These are phyloP conservation scores for Theonella swinhoei DNA, from an alignment of 37 sponge, comb jelly and placozoan species.

Conservation along the genomic window DNA sequence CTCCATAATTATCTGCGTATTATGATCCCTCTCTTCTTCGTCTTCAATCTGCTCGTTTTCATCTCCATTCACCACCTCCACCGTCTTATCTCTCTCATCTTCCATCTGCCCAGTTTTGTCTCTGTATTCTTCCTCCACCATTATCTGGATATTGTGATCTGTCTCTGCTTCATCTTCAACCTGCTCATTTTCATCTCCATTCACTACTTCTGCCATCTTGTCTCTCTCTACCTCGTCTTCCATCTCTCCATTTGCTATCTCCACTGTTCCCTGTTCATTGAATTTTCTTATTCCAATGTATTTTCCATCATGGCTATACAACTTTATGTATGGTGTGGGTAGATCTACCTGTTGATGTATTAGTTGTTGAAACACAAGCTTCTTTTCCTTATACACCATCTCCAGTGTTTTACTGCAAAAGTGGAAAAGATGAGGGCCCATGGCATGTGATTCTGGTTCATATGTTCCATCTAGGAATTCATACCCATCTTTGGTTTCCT, in stretches of 20 bases:
- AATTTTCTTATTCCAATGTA: not conserved
- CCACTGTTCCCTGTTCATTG: not conserved
- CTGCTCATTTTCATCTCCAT: not conserved
- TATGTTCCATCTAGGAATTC: conserved; percentile 1
- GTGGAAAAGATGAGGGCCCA: not conserved
- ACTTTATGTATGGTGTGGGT: conserved; percentile 13
- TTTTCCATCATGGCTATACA: not conserved
- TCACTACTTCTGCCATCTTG: not conserved
- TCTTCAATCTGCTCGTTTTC: not conserved
- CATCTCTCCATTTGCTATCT: not conserved
- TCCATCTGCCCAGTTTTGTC: not conserved
- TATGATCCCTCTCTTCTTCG: not conserved
- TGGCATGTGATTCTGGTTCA: not conserved
- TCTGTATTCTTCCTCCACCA: not conserved
- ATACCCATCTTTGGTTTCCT: not conserved
- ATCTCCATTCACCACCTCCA: not conserved
- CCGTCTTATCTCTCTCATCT: not conserved
- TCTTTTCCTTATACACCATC: not conserved
- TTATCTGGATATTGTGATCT: not conserved
- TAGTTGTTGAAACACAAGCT: not conserved
- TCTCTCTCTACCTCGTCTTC: not conserved
- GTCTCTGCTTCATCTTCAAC: not conserved
- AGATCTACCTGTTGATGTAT: not conserved
- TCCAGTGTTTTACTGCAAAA: conserved; percentile 3
- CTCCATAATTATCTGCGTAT: not conserved